A percentile compares a stretch with the other conserved stretches of the same genome.
Conservation (phyloP, 2,888 invertebrate species). For the Perdita meconis region DNA sequence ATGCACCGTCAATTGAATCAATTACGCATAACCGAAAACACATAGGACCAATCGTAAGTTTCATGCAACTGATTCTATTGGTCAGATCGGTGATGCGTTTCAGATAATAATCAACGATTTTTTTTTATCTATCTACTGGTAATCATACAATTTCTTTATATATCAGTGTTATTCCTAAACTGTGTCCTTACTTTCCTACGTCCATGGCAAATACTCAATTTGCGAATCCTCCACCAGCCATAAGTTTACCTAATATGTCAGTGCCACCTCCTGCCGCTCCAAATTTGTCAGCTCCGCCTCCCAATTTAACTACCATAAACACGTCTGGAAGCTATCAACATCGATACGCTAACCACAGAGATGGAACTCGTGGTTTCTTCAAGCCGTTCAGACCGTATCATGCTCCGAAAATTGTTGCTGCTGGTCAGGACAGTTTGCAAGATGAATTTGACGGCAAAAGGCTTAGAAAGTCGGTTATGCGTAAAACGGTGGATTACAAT, state of each 20-base stretch:
- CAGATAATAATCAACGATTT: no score
- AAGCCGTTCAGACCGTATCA: slow-evolving; percentile 85
- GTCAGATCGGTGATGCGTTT: no score
- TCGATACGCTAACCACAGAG: slow-evolving; percentile 79
- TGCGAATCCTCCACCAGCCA: slow-evolving; percentile 79
- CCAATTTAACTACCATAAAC: slow-evolving; percentile 81
- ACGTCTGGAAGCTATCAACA: slow-evolving; percentile 80
- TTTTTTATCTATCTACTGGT: no score
- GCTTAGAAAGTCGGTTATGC: slow-evolving; percentile 97
- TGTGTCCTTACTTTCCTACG: slow-evolving; percentile 74
- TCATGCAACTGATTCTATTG: no score
- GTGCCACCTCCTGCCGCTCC: slow-evolving; percentile 82
- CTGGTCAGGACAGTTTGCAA: slow-evolving; percentile 84
- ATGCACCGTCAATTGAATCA: no score
- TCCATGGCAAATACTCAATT: slow-evolving; percentile 80
- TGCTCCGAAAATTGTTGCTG: slow-evolving; percentile 82
- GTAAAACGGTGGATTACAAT: slow-evolving; percentile 99
- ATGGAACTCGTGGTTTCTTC: slow-evolving; percentile 83
- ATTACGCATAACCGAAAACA: no score
- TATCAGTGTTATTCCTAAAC: no score
- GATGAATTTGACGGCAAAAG: slow-evolving; percentile 98
- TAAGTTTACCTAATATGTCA: slow-evolving; percentile 84
- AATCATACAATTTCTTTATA: no score
- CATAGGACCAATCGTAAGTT: no score
- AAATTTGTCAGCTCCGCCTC: slow-evolving; percentile 83